Evolutionary conservation across 2,888 invertebrate species (phyloP), one percentile per base, ranked within the genome.

Genomic region (Teleogryllus oceanicus): DNA sequence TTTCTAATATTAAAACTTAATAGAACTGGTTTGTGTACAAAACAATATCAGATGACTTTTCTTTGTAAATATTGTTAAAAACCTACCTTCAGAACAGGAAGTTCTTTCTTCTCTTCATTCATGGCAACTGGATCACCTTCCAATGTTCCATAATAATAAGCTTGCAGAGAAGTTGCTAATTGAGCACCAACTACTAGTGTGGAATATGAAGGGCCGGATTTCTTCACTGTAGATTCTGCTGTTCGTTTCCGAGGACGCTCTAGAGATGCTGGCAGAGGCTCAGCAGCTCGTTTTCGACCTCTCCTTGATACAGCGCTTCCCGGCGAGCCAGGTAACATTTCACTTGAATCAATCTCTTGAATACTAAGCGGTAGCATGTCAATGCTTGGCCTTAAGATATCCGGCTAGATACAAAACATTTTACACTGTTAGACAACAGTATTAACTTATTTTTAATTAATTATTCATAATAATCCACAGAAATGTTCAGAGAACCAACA

Each of bases 291-390:
- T 37, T 80, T 80, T 13, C 78, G 78, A 78, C 37, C 20, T 49
- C 74, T 75, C 10, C 51, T 76, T 18, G 74, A 18, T 2, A 74
- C 49, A 49, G 75, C 49, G 4, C 62, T n/a, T 13, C 16, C 62
- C 4, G n/a, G 62, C 8, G n/a, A 62, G 16, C 62, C 62, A 18
- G 13, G 62, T n/a, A 18, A 13, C 16, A 18, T 13, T 5, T 13
- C 62, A 18, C 16, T 18, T n/a, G 51, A 80, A 21, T 81, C 80
- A 5, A 81, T 76, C 4, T 50, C 75, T 11, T 80, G 81, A 18
- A 84, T 84, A 75, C 83, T 83, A 16, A 83, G 83, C 3, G 84
- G 84, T 20, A 84, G 79, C 82, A 83, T 82, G 74, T 84, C 84
- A 77, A 84, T 84, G 37, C 83, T 79, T 18, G 80, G 78, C 1